Evolutionary conservation across 2,888 invertebrate species (phyloP).

Genomic region (Spilosoma lubricipeda): DNA sequence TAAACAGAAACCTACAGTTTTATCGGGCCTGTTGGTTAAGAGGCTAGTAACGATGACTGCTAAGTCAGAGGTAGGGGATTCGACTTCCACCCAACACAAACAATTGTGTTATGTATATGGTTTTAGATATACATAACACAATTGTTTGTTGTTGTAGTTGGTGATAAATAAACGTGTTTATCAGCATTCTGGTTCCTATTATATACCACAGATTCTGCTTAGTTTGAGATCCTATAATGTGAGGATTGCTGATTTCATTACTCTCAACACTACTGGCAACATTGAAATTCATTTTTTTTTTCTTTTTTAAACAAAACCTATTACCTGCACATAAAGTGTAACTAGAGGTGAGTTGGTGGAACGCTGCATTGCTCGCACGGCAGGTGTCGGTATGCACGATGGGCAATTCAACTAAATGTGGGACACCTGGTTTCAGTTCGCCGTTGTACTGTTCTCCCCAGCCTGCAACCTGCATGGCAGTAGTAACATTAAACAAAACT

Average conservation of each 20-base stretch:
- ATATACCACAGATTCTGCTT: too few relatives aligned
- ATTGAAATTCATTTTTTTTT: background rate
- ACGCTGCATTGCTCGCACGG: background rate
- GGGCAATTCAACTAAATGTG: background rate
- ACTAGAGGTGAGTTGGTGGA: background rate
- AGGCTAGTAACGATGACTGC: background rate
- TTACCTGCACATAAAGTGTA: slow-evolving; percentile 11
- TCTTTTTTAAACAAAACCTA: background rate
- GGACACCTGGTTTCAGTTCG: background rate
- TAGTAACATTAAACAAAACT: background rate
- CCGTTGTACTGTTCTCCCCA: slow-evolving; percentile 3
- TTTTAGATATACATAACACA: too few relatives aligned
- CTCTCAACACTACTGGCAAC: too few relatives aligned
- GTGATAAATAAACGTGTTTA: too few relatives aligned
- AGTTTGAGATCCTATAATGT: too few relatives aligned
- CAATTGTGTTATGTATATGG: too few relatives aligned
- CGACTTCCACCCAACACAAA: too few relatives aligned
- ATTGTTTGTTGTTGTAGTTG: too few relatives aligned
- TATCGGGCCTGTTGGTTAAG: background rate
- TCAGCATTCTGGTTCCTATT: too few relatives aligned
- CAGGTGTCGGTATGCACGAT: background rate
- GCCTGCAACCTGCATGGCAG: slow-evolving; percentile 6
- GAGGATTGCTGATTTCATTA: too few relatives aligned
- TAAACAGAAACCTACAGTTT: background rate
- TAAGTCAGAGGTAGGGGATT: background rate